Evolutionary conservation across 2,888 invertebrate species (phyloP), one percentile per base, ranked within the genome.

Genomic region (Ramazzottius varieornatus): DNA sequence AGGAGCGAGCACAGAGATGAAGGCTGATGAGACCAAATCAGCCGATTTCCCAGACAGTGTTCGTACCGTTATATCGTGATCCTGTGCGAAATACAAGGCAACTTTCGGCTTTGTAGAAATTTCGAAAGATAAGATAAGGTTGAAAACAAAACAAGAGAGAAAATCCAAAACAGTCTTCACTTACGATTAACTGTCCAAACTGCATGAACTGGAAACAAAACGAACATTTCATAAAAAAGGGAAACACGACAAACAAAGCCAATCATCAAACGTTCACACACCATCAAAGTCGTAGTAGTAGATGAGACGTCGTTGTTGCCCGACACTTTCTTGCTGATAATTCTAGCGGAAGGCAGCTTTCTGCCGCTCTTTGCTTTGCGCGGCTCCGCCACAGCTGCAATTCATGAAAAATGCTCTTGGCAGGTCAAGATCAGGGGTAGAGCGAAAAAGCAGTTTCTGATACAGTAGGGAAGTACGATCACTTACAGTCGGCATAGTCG

Each of bases 401-500:
- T 20, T 13, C 20, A 40, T 40, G 8, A 20, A n/a, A n/a, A n/a
- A n/a, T n/a, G n/a, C n/a, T n/a, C n/a, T n/a, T n/a, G n/a, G n/a
- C n/a, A n/a, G n/a, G n/a, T n/a, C n/a, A n/a, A n/a, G n/a, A n/a
- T n/a, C n/a, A n/a, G n/a, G n/a, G n/a, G n/a, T n/a, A n/a, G n/a
- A n/a, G n/a, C n/a, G n/a, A n/a, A n/a, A n/a, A n/a, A n/a, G n/a
- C n/a, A n/a, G n/a, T n/a, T n/a, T n/a, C n/a, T n/a, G n/a, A n/a
- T n/a, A n/a, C n/a, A n/a, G n/a, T n/a, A n/a, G n/a, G n/a, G n/a
- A n/a, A n/a, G n/a, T n/a, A n/a, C n/a, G n/a, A n/a, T n/a, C n/a
- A 71, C 77, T 78, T 72, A 83, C 84, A 88, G 74, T 91, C 89
- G 76, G 89, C 88, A 75, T 91, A 91, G 66, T 83, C 84, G 1